A percentile compares a stretch with the other conserved stretches of the same genome.
These are phyloP conservation scores for Equus quagga DNA, from an alignment of 2,113 vertebrate genomes.

Conservation along the genomic window DNA sequence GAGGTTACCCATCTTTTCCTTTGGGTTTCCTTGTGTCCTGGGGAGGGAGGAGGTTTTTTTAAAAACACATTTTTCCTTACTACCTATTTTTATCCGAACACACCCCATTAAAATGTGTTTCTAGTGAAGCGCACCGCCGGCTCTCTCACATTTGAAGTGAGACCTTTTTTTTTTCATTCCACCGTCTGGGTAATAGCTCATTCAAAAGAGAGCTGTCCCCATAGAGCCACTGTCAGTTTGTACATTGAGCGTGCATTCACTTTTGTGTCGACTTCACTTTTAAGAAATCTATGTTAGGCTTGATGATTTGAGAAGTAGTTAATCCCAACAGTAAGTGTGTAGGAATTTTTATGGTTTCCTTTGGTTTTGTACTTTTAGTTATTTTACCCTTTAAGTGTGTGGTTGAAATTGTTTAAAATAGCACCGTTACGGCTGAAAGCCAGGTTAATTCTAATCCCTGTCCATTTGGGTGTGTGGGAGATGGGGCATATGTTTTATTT, in stretches of 20 bases:
- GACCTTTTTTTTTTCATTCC: slow-evolving; percentile 13
- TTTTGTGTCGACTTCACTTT: slow-evolving; percentile 71
- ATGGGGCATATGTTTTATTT: slow-evolving; percentile 63
- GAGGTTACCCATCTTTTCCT: slow-evolving; percentile 53
- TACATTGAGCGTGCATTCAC: slow-evolving; percentile 40
- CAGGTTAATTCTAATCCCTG: slow-evolving; percentile 69
- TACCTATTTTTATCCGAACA: slow-evolving; percentile 66
- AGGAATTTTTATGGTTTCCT: slow-evolving; percentile 67
- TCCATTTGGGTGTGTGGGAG: slow-evolving; percentile 78
- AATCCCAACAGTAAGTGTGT: slow-evolving; percentile 45
- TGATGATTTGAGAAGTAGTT: slow-evolving; percentile 32
- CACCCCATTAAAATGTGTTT: slow-evolving; percentile 68
- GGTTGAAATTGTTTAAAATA: slow-evolving; percentile 68
- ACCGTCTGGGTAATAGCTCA: slow-evolving; percentile 66
- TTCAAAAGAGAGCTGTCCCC: slow-evolving; percentile 69
- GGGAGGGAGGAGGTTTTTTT: not conserved
- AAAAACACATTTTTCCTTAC: slow-evolving; percentile 42
- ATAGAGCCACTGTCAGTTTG: slow-evolving; percentile 65
- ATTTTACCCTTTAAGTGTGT: slow-evolving; percentile 61
- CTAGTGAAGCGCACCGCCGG: slow-evolving; percentile 60
- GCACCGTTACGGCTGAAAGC: slow-evolving; percentile 57
- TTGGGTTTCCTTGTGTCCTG: slow-evolving; percentile 53
- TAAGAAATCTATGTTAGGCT: slow-evolving; percentile 56
- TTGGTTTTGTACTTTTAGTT: slow-evolving; percentile 65
- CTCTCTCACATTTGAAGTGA: slow-evolving; percentile 62